These are phyloP conservation scores for Anoplophora glabripennis DNA, from an alignment of 1,140 invertebrate species.

Conservation along the genomic window DNA sequence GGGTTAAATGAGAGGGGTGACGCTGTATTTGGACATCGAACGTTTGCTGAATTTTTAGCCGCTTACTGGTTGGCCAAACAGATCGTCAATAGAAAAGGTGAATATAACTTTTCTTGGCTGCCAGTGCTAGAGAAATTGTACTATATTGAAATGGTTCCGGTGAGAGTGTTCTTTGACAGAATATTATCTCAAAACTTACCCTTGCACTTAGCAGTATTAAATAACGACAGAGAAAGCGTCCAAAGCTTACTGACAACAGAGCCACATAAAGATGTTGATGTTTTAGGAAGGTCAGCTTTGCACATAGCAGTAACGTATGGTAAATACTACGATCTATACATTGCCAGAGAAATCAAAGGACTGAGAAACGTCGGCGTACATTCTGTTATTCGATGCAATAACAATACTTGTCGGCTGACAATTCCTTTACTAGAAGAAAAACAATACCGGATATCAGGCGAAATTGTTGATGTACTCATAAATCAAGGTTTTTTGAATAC, in stretches of 20 bases:
- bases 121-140: background rate
- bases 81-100: background rate
- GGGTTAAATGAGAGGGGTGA: constrained; percentile 1
- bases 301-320: constrained; percentile 1
- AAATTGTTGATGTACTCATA: background rate
- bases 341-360: background rate
- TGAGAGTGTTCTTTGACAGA: constrained; percentile 5
- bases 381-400: background rate
- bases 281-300: background rate
- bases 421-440: background rate
- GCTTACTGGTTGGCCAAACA: background rate
- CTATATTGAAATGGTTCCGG: background rate
- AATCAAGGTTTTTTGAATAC: background rate
- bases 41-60: constrained; percentile 4
- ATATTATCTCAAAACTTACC: background rate
- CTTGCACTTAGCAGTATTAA: background rate
- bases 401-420: background rate
- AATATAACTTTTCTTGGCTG: background rate
- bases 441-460: background rate
- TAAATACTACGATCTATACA: constrained; percentile 1
- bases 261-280: background rate
- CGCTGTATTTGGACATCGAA: constrained; percentile 2
- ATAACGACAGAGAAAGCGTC: background rate
- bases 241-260: background rate
- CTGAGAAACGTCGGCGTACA: background rate